phyloP scores from a whole-genome alignment of 2,113 vertebrate species.

The Lycocorax pyrrhopterus region DNA sequence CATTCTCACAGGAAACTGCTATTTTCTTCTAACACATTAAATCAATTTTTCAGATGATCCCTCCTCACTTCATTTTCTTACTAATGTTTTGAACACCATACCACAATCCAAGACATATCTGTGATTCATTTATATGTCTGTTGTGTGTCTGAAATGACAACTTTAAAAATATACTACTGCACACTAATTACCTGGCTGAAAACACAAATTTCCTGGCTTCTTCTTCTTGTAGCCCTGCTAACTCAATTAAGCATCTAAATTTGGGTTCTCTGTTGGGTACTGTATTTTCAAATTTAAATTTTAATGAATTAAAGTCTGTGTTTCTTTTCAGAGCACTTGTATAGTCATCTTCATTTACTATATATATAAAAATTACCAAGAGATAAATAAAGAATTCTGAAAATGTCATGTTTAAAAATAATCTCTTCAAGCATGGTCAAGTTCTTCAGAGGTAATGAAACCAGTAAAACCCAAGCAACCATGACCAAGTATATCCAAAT shows the following conservation, averaged over 20 bases:
- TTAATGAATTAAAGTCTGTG: conserved; percentile 29
- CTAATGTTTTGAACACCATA: neutral
- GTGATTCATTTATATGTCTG: neutral
- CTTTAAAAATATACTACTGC: neutral
- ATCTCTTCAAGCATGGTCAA: neutral
- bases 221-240: neutral
- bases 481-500: neutral
- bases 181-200: conserved; percentile 22
- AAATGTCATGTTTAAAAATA: conserved; percentile 20
- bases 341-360: conserved; percentile 17
- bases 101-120: neutral
- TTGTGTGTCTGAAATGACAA: neutral
- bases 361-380: neutral
- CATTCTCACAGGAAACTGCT: neutral
- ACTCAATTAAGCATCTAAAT: conserved; percentile 33
- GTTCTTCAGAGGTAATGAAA: conserved; percentile 8
- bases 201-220: neutral
- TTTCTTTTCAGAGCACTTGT: neutral
- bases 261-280: neutral
- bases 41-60: neutral
- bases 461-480: conserved; percentile 18
- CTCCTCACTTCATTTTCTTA: neutral
- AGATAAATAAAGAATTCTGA: conserved; percentile 20
- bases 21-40: neutral
- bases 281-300: conserved; percentile 8